These are phyloP conservation scores for Plemyria rubiginata DNA, from an alignment of 2,888 invertebrate species.

Conservation along the genomic window DNA sequence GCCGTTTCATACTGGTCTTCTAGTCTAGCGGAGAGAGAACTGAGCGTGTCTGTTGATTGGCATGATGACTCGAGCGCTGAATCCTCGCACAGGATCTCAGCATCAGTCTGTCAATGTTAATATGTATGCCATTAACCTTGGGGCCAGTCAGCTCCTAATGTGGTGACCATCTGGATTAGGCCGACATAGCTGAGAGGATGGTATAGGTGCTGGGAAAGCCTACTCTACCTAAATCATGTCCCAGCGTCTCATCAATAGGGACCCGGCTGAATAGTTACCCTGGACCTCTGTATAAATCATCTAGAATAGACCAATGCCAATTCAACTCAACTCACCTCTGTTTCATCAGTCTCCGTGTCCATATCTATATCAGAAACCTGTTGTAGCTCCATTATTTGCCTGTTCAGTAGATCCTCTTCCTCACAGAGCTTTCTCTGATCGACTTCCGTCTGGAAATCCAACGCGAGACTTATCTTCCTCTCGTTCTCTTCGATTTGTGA, in stretches of 20 bases:
- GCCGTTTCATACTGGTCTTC: constrained; percentile 89
- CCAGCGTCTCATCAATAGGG: too few species aligned
- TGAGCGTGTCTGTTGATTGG: constrained; percentile 51
- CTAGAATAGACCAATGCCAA: too few species aligned
- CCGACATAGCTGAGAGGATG: too few species aligned
- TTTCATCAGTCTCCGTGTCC: constrained; percentile 93
- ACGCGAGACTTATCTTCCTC: constrained; percentile 84
- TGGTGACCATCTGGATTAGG: too few species aligned
- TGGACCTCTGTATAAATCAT: too few species aligned
- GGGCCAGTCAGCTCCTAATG: too few species aligned
- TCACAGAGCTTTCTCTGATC: constrained; percentile 90
- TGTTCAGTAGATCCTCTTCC: constrained; percentile 90
- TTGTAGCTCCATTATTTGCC: constrained; percentile 90
- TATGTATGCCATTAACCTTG: neutral
- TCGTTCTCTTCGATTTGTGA: constrained; percentile 83
- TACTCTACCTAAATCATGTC: too few species aligned
- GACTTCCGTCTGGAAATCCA: constrained; percentile 88
- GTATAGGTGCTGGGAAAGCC: too few species aligned
- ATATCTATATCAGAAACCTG: constrained; percentile 90
- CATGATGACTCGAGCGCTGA: constrained; percentile 46
- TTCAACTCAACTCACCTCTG: constrained; percentile 84
- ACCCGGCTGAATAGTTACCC: too few species aligned
- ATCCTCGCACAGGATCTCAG: constrained; percentile 85
- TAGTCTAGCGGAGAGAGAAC: constrained; percentile 68
- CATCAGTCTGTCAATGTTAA: constrained; percentile 80